Base-by-base conservation (phyloP, 2,888 invertebrate species). In the Trichacis sp. region DNA sequence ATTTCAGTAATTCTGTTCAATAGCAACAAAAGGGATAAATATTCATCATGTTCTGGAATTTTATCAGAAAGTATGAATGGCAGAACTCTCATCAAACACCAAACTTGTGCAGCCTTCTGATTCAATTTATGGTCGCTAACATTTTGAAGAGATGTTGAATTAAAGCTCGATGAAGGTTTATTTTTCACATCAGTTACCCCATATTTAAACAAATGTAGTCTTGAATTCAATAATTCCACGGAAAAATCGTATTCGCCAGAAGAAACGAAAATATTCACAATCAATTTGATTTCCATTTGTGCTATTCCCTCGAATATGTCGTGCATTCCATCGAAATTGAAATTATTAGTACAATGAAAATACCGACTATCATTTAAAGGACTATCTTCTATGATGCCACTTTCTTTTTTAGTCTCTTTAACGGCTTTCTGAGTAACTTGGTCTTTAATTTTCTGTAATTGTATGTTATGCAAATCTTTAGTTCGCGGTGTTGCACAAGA, bases 111-210 rank as follows among this genome's bases (percentile, higher is more conserved):
- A 38, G 63, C 62, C 14, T 9, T 62, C 55, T 68, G 64, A 8
- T 38, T 43, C 3, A 69, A 15, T 14, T n/a, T 53, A 20, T 69
- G 59, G 18, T 64, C 62, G 8, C 53, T 60, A 1, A 36, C 5
- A 18, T 65, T 65, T 8, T 29, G 15, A 5, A 68, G 8, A 45
- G 46, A 38, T 15, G 30, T 33, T 12, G 11, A 12, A 11, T 40
- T 57, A 33, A 70, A 70, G 40, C 59, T 68, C 15, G 65, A 38
- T n/a, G 70, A 65, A 9, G 70, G 65, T 36, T 65, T 68, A 50
- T 70, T 66, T 50, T 68, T 68, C 5, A 42, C 18, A n/a, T 66
- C 68, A 12, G 54, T 20, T 14, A 33, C 12, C 24, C 61, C 64
- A 29, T 65, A 64, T 30, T 60, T 17, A 48, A 70, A 68, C 56